Conservation (phyloP, 1,140 invertebrate genomes). For the Musca vetustissima region DNA sequence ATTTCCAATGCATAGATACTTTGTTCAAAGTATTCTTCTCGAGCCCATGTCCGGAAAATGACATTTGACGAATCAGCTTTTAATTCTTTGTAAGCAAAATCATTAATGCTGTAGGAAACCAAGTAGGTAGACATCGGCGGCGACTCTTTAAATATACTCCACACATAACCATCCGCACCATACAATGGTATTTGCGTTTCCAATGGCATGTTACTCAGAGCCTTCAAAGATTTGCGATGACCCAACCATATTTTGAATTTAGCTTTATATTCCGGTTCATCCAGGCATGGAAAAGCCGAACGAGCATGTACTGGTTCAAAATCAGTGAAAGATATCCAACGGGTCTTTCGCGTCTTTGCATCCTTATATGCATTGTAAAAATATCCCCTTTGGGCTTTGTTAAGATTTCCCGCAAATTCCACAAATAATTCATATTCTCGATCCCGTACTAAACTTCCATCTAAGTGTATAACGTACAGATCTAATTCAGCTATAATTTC, state of each 20-base stretch:
- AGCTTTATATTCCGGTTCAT: conserved; percentile 90
- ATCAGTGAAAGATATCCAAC: conserved; percentile 73
- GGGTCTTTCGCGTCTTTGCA: conserved; percentile 62
- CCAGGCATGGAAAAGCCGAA: conserved; percentile 92
- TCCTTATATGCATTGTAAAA: conserved; percentile 78
- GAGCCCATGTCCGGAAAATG: conserved; percentile 58
- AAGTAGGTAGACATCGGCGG: conserved; percentile 83
- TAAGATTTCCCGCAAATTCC: conserved; percentile 66
- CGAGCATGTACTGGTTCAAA: conserved; percentile 87
- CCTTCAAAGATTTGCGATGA: conserved; percentile 64
- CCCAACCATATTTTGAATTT: conserved; percentile 76
- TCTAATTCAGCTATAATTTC: conserved; percentile 63
- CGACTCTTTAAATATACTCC: conserved; percentile 68
- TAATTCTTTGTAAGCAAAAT: conserved; percentile 66
- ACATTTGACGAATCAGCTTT: conserved; percentile 58
- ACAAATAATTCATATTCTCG: conserved; percentile 66
- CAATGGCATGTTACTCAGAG: conserved; percentile 83
- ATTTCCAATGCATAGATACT: conserved; percentile 62
- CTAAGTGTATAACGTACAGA: conserved; percentile 65
- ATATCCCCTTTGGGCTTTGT: conserved; percentile 70
- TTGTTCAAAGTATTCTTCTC: conserved; percentile 66
- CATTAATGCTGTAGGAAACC: conserved; percentile 74
- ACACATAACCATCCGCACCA: conserved; percentile 60
- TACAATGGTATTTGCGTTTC: conserved; percentile 43
- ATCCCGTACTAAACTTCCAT: conserved; percentile 57